Evolutionary conservation across 2,888 invertebrate genomes (phyloP).

Genomic region (Leucophenga maculata): DNA sequence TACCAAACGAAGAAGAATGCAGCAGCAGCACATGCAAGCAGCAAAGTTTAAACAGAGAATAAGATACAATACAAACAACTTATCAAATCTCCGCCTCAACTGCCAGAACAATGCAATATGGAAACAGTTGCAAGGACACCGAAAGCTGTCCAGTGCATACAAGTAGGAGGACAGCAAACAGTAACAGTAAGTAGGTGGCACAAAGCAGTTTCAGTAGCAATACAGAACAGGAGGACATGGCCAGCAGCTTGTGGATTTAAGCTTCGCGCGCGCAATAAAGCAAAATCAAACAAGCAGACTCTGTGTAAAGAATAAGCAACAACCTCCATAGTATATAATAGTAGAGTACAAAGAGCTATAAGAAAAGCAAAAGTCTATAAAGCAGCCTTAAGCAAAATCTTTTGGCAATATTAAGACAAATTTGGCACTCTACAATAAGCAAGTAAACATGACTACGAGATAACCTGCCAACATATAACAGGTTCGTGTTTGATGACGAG

Average conservation of each 20-base stretch:
- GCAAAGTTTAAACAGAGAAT: conserved; percentile 39
- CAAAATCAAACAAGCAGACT: conserved; percentile 20
- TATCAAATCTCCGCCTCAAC: conserved; percentile 43
- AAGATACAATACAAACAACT: conserved; percentile 46
- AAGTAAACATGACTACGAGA: too few relatives aligned
- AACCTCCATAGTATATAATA: too few relatives aligned
- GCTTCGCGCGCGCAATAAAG: conserved; percentile 19
- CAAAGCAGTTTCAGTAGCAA: background rate
- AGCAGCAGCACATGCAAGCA: background rate
- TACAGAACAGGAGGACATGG: background rate
- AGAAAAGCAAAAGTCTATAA: background rate
- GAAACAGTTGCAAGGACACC: conserved; percentile 31
- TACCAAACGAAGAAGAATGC: background rate
- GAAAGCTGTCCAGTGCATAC: conserved; percentile 32
- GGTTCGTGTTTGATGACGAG: too few relatives aligned
- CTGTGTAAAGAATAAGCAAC: background rate
- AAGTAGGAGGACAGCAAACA: background rate
- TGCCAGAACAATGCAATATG: conserved; percentile 12
- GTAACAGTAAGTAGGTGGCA: conserved; percentile 10
- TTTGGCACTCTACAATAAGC: too few relatives aligned
- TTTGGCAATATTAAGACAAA: conserved; percentile 38
- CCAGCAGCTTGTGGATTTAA: background rate
- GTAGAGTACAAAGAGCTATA: background rate
- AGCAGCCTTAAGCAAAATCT: background rate
- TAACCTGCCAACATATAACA: too few relatives aligned